Conservation (phyloP, 2,797 vertebrate species). For the Lophotriccus pileatus region DNA sequence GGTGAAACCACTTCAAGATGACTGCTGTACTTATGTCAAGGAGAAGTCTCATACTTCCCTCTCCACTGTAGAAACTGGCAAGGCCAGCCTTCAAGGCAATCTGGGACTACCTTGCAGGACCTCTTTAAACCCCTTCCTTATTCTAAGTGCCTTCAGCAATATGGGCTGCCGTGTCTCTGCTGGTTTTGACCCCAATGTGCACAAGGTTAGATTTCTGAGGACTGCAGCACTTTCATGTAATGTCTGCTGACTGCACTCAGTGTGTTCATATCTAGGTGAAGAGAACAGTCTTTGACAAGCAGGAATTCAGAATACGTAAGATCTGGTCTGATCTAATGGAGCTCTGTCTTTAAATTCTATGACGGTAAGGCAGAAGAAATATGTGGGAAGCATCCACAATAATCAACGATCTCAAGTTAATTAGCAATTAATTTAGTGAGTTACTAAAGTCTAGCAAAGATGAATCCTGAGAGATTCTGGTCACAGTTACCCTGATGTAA, state of each 20-base stretch:
- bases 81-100: neutral
- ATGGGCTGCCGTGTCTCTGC: neutral
- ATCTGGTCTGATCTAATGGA: neutral
- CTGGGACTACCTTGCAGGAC: neutral
- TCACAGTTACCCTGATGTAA: slow-evolving; percentile 36
- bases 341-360: neutral
- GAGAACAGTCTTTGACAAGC: neutral
- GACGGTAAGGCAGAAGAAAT: neutral
- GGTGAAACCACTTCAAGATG: neutral
- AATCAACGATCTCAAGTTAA: slow-evolving; percentile 35
- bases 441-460: slow-evolving; percentile 37
- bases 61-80: neutral
- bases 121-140: neutral
- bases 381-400: slow-evolving; percentile 36
- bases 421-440: slow-evolving; percentile 59
- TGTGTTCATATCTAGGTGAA: neutral
- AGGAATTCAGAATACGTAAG: neutral
- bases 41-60: neutral
- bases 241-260: neutral
- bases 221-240: neutral
- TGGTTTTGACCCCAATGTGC: neutral
- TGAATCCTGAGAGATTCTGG: slow-evolving; percentile 48
- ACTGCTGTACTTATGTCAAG: neutral
- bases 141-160: neutral
- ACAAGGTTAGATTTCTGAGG: neutral